Evolutionary conservation across 2,113 vertebrate species (phyloP), one percentile per base, ranked within the genome.

Genomic region (Larimichthys crocea): DNA sequence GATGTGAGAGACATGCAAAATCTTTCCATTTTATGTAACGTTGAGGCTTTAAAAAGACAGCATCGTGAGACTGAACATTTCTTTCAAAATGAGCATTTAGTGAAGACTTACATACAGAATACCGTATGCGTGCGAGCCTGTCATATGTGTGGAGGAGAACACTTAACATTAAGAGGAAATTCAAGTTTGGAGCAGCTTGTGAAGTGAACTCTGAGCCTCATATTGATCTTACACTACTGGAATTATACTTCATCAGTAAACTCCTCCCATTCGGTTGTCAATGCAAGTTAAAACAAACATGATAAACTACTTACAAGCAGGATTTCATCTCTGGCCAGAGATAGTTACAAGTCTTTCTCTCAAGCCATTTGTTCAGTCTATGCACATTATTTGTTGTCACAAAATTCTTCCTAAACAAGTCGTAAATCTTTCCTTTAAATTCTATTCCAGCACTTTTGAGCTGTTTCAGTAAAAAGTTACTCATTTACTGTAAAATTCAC

Each of bases 281-380:
- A 22, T 70, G 55, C 29, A 17, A 83, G 72, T 80, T 55, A 68
- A 84, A 88, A 87, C 80, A 80, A 83, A 82, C 72, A 84, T 15
- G 55, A 73, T 44, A 24, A 74, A 53, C 44, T 71, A 71, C 10
- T 15, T 60, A 35, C 12, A 67, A 62, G 44, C 17, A 80, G 52
- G 63, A 67, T 61, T 44, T 68, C 20, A 56, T 11, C 10, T 9
- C 15, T 10, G 17, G 16, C 7, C 6, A 10, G 10, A 19, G 40
- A 76, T 31, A 48, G 31, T 35, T 52, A 31, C 11, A 44, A 19
- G 29, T 50, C 0, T 65, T 65, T 71, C 71, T 52, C 17, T n/a
- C 40, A 31, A n/a, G 16, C 17, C 6, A 7, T 70, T 53, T 6
- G 42, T 64, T 74, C 16, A 40, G 56, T 48, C 16, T 1, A 12